phyloP scores from a whole-genome alignment of 2,888 invertebrate genomes.

The Erynnis tages region DNA sequence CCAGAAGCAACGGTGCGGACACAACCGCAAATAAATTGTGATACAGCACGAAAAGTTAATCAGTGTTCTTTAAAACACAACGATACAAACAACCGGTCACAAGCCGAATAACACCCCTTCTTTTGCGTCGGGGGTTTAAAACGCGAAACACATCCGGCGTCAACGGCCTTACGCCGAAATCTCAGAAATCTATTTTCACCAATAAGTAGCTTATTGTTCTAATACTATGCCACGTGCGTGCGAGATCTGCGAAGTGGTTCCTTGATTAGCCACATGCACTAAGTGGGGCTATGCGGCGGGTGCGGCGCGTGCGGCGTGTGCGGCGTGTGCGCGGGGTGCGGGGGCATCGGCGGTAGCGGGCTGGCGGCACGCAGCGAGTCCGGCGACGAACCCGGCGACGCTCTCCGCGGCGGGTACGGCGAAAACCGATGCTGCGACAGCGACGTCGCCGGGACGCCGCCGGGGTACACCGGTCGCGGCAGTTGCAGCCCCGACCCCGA shows the following conservation, averaged over 20 bases:
- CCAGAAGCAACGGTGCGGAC: conserved; percentile 11
- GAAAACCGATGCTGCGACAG: conserved; percentile 83
- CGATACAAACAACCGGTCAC: conserved; percentile 3
- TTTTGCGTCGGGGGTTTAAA: no score
- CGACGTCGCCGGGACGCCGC: conserved; percentile 46
- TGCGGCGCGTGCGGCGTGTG: conserved; percentile 61
- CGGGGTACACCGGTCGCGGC: conserved; percentile 76
- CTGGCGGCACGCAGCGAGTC: conserved; percentile 82
- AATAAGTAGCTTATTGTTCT: conserved; percentile 19
- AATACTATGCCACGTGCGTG: conserved; percentile 24
- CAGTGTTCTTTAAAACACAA: conserved; percentile 11
- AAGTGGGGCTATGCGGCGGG: conserved; percentile 73
- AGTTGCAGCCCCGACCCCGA: conserved; percentile 72
- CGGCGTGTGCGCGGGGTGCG: conserved; percentile 59
- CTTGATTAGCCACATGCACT: conserved; percentile 47
- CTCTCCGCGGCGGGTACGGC: conserved; percentile 78
- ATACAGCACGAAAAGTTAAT: conserved; percentile 14
- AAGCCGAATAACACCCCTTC: neutral
- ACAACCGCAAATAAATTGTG: conserved; percentile 29
- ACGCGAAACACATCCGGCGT: neutral
- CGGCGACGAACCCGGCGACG: conserved; percentile 81
- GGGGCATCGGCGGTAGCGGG: conserved; percentile 60
- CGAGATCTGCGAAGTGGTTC: conserved; percentile 16
- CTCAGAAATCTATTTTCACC: neutral
- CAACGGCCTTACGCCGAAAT: no score